Evolutionary conservation across 2,888 invertebrate species (phyloP), one percentile per base, ranked within the genome.

Genomic region (Hydrotaea diabolus): DNA sequence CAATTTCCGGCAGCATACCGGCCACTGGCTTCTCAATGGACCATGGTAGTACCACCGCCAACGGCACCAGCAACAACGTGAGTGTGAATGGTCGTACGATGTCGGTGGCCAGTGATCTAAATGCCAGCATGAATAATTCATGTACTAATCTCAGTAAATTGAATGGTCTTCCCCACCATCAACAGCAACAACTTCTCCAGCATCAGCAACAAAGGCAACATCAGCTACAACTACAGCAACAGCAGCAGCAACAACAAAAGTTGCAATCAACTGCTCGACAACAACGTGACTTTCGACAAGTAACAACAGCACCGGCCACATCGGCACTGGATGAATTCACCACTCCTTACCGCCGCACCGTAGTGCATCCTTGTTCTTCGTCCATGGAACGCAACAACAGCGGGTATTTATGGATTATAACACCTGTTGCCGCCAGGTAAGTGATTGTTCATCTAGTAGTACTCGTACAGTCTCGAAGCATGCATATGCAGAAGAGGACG

Each of bases 351-450:
- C 83, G 82, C 76, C 76, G 83, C 21, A 74, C 77, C 15, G 21
- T 11, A 13, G 36, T 36, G 8, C 79, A 85, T 55, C 62, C 82
- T 26, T 81, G 81, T 49, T n/a, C n/a, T n/a, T 73, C 83, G 19
- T 73, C 81, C 39, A 53, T 73, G n/a, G 88, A 87, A 85, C 84
- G 87, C 7, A 87, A 86, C 62, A 86, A 85, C 43, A 86, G 89
- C 23, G 90, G 91, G 82, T 91, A 92, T 87, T 88, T 92, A 84
- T 92, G 93, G 92, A 90, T 92, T 72, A 86, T 92, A 87, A 92
- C 92, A 91, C 92, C 92, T 90, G 92, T 92, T 87, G 93, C 92
- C 59, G 93, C 92, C 78, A 92, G 93, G 92, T 92, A 87, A 90
- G 89, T 87, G 55, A 55, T 3, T 49, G 49, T 49, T 13, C 13